Conservation (phyloP, 1,140 invertebrate genomes). For the Drosophila simulans region DNA sequence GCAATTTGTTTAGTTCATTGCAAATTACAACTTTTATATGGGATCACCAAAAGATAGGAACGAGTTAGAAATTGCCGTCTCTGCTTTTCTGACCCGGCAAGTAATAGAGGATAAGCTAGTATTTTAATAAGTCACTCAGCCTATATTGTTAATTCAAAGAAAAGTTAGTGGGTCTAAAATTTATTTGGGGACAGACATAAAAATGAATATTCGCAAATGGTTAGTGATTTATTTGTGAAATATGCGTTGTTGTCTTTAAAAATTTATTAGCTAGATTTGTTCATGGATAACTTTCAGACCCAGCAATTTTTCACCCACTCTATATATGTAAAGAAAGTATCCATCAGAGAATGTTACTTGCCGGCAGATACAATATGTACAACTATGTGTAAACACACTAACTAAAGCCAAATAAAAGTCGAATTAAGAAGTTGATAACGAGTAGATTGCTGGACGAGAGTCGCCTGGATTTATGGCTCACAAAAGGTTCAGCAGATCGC, state of each 20-base stretch:
- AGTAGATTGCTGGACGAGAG: background rate
- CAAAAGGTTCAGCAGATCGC: constrained; percentile 86
- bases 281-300: background rate
- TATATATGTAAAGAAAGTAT: constrained; percentile 11
- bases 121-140: constrained; percentile 29
- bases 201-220: background rate
- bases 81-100: constrained; percentile 28
- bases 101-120: constrained; percentile 6
- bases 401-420: constrained; percentile 35
- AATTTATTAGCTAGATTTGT: background rate
- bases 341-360: constrained; percentile 28
- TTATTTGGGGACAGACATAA: background rate
- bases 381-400: constrained; percentile 23
- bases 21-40: constrained; percentile 10
- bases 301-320: constrained; percentile 20
- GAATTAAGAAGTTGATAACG: constrained; percentile 5
- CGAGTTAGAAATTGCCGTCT: constrained; percentile 36
- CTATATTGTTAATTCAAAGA: constrained; percentile 31
- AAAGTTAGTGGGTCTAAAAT: constrained; percentile 3
- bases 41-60: constrained; percentile 22
- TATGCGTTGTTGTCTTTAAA: background rate
- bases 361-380: constrained; percentile 41
- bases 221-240: constrained; percentile 4
- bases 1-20: constrained; percentile 30
- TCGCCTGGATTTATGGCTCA: constrained; percentile 3